These are phyloP conservation scores for Thymelicus sylvestris DNA, from an alignment of 2,888 invertebrate genomes.

Conservation along the genomic window DNA sequence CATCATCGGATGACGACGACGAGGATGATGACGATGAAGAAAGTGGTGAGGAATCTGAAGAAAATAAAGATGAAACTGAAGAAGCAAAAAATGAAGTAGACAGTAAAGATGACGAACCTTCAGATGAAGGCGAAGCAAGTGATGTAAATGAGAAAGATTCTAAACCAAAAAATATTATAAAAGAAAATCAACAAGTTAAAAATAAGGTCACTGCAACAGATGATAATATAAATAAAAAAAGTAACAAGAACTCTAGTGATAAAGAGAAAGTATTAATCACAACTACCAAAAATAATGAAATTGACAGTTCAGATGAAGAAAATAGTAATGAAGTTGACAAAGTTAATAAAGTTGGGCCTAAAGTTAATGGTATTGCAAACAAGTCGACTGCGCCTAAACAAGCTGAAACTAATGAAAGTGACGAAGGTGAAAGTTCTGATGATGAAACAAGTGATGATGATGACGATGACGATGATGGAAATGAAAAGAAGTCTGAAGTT, in stretches of 20 bases:
- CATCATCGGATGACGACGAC: constrained; percentile 61
- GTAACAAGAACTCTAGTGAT: constrained; percentile 20
- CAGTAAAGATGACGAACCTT: constrained; percentile 35
- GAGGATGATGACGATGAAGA: constrained; percentile 56
- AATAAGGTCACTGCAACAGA: constrained; percentile 37
- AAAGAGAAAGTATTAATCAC: constrained; percentile 35
- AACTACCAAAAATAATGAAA: not conserved
- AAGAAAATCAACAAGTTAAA: constrained; percentile 21
- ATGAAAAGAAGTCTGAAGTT: constrained; percentile 43
- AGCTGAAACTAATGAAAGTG: constrained; percentile 1
- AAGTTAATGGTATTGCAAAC: constrained; percentile 16
- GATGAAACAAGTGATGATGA: constrained; percentile 37
- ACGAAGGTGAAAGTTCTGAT: constrained; percentile 35
- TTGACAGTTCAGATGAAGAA: constrained; percentile 37
- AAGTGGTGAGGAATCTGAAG: constrained; percentile 42
- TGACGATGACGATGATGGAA: constrained; percentile 39
- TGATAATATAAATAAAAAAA: constrained; percentile 43
- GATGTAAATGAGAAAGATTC: constrained; percentile 5
- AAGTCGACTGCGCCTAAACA: not conserved
- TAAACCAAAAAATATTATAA: constrained; percentile 29
- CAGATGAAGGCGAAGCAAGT: constrained; percentile 37
- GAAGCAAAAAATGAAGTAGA: constrained; percentile 31
- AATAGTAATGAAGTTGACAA: constrained; percentile 43
- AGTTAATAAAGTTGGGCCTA: constrained; percentile 5
- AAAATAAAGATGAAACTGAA: constrained; percentile 37